These are phyloP conservation scores for Acanthosepion pharaonis DNA, from an alignment of 2,888 invertebrate species.

Conservation along the genomic window DNA sequence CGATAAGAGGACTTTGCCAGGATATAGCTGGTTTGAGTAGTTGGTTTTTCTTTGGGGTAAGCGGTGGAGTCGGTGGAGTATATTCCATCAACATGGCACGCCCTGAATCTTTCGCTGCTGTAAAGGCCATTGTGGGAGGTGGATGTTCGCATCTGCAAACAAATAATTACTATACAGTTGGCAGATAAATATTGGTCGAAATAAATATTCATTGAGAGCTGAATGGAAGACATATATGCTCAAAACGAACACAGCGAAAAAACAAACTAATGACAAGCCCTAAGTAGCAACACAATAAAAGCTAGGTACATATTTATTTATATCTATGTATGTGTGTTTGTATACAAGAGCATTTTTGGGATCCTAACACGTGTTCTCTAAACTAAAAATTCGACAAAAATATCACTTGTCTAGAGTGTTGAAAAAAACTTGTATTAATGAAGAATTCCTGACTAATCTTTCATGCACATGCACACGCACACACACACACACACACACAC, in stretches of 20 bases:
- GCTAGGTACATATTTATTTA: too few relatives aligned
- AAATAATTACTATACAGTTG: not conserved
- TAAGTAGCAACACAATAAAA: too few relatives aligned
- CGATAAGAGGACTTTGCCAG: slow-evolving; percentile 17
- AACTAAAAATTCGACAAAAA: too few relatives aligned
- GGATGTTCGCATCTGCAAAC: not conserved
- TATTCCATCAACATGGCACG: slow-evolving; percentile 33
- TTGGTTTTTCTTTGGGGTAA: slow-evolving; percentile 35
- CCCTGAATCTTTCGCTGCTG: slow-evolving; percentile 12
- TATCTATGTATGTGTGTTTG: too few relatives aligned
- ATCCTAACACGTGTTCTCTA: too few relatives aligned
- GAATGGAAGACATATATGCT: too few relatives aligned
- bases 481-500: not conserved
- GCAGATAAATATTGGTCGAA: not conserved
- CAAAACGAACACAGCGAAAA: too few relatives aligned
- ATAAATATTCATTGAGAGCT: not conserved
- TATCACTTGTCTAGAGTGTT: too few relatives aligned
- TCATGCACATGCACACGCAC: not conserved
- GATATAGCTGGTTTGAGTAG: not conserved
- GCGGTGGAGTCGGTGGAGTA: slow-evolving; percentile 34
- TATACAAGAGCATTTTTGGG: too few relatives aligned
- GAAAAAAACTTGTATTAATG: too few relatives aligned
- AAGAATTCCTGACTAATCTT: too few relatives aligned
- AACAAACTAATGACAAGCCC: too few relatives aligned
- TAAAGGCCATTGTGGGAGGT: not conserved